These are phyloP conservation scores for Eupithecia centaureata DNA, from an alignment of 2,888 invertebrate genomes.

Conservation along the genomic window DNA sequence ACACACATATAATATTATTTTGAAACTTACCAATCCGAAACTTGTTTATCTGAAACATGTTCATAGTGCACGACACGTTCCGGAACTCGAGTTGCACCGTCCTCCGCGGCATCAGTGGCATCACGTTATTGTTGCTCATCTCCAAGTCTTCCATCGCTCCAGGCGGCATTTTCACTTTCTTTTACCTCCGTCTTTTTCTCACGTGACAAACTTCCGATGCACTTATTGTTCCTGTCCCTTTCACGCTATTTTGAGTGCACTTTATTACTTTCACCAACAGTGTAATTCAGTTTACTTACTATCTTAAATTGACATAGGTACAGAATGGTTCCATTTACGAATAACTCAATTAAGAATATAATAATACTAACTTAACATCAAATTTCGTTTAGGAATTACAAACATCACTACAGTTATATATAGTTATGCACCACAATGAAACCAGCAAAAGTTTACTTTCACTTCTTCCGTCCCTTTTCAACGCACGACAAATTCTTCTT, in stretches of 20 bases:
- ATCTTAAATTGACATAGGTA: not conserved
- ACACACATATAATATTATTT: not conserved
- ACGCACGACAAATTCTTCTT: not conserved
- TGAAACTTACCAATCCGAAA: slow-evolving; percentile 83
- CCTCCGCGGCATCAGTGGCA: slow-evolving; percentile 79
- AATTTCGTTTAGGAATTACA: not conserved
- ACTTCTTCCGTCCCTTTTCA: not conserved
- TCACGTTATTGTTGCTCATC: slow-evolving; percentile 71
- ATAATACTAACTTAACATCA: not conserved
- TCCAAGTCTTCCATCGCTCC: slow-evolving; percentile 59
- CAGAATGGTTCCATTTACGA: not conserved
- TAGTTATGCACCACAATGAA: not conserved
- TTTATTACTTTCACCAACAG: slow-evolving; percentile 10
- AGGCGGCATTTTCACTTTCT: slow-evolving; percentile 56
- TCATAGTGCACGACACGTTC: slow-evolving; percentile 86
- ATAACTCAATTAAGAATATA: not conserved
- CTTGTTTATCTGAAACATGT: slow-evolving; percentile 81
- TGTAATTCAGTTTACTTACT: not conserved
- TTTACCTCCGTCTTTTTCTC: slow-evolving; percentile 9
- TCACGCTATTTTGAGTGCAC: not conserved
- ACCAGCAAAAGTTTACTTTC: not conserved
- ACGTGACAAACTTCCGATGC: not conserved
- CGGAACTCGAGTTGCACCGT: slow-evolving; percentile 88
- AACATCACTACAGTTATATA: not conserved
- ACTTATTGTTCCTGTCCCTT: not conserved